phyloP scores from a whole-genome alignment of 2,797 vertebrate genomes.

The Coregonus sp. region DNA sequence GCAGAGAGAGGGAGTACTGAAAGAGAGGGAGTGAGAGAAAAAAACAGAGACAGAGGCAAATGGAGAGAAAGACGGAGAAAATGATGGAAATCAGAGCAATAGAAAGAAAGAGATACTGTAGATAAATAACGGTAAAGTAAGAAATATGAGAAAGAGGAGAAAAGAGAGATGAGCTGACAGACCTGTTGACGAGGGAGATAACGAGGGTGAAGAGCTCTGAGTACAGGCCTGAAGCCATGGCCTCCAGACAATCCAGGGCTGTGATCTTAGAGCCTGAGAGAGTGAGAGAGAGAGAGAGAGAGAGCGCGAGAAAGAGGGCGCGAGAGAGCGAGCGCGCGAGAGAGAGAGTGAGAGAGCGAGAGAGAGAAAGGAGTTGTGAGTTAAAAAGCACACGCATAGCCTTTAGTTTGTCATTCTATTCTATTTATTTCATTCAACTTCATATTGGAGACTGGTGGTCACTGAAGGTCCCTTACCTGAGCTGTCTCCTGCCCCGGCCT shows the following conservation, averaged over 20 bases:
- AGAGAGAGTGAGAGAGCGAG: constrained; percentile 12
- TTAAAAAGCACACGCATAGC: not conserved
- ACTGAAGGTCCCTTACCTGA: constrained; percentile 71
- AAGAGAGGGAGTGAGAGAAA: not conserved
- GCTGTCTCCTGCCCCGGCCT: constrained; percentile 76
- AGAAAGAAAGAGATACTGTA: too few species aligned
- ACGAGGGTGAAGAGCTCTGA: constrained; percentile 92
- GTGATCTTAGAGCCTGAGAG: constrained; percentile 85
- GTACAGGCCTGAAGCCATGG: constrained; percentile 91
- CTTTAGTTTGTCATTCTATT: not conserved
- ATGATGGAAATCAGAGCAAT: too few species aligned
- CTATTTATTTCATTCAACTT: not conserved
- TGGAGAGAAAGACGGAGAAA: not conserved
- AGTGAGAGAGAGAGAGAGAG: not conserved
- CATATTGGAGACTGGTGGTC: not conserved
- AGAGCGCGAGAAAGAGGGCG: too few species aligned
- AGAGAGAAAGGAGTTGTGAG: not conserved
- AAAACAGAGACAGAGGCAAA: not conserved
- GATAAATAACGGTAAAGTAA: not conserved
- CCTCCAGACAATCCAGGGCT: constrained; percentile 93
- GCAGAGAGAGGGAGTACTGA: not conserved
- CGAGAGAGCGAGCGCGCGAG: too few species aligned
- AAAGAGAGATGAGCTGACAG: not conserved
- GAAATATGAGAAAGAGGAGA: not conserved
- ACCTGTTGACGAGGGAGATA: constrained; percentile 94